phyloP scores from a whole-genome alignment of 2,888 invertebrate genomes.

The Vannuccia rotundouncinata region DNA sequence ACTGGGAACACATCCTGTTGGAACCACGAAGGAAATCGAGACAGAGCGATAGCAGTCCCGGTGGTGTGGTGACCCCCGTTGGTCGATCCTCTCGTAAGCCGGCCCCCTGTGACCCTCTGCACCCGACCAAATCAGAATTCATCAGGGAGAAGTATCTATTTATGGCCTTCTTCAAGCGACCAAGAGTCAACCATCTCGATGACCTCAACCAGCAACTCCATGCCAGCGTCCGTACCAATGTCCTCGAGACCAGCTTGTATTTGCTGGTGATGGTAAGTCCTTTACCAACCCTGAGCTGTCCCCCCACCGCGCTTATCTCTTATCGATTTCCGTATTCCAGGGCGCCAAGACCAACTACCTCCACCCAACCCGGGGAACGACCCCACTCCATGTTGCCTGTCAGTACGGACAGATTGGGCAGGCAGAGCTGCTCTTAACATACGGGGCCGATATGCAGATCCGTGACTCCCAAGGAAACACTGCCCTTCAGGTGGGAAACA shows the following conservation, averaged over 20 bases:
- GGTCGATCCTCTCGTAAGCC: background rate
- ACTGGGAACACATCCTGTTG: slow-evolving; percentile 88
- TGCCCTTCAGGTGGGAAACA: slow-evolving; percentile 43
- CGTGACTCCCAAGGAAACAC: slow-evolving; percentile 63
- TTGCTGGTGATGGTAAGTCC: slow-evolving; percentile 64
- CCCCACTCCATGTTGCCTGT: slow-evolving; percentile 86
- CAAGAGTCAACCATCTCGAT: slow-evolving; percentile 56
- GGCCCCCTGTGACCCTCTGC: slow-evolving; percentile 55
- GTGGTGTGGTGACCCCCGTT: background rate
- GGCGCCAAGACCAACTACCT: slow-evolving; percentile 89
- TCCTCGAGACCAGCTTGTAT: slow-evolving; percentile 84
- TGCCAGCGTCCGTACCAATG: slow-evolving; percentile 84
- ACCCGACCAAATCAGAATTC: slow-evolving; percentile 87
- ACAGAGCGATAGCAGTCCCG: background rate
- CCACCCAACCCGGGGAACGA: slow-evolving; percentile 71
- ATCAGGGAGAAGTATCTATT: slow-evolving; percentile 86
- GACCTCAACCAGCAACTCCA: slow-evolving; percentile 83
- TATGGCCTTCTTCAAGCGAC: slow-evolving; percentile 65
- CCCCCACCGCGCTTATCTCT: background rate
- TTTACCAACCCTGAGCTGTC: background rate
- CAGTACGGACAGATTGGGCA: slow-evolving; percentile 83
- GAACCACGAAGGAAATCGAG: slow-evolving; percentile 49
- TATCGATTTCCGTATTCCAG: slow-evolving; percentile 36
- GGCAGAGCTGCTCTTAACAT: slow-evolving; percentile 79
- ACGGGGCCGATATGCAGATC: slow-evolving; percentile 84